These are phyloP conservation scores for Centroberyx gerrardi DNA, from an alignment of 2,797 vertebrate genomes.

Conservation along the genomic window DNA sequence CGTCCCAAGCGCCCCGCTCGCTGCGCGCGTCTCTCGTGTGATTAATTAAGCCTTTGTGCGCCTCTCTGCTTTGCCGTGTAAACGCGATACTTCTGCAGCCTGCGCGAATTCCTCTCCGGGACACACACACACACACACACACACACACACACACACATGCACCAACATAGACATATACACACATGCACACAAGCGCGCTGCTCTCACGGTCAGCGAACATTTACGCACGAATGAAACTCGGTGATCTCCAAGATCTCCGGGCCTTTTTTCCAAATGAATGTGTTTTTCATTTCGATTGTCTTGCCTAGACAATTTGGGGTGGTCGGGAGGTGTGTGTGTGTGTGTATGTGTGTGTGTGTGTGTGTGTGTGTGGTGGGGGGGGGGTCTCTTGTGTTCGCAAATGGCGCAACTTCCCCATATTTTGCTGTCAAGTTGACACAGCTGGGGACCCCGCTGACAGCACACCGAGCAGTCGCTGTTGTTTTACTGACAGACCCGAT, in stretches of 20 bases:
- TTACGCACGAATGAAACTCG: slow-evolving; percentile 78
- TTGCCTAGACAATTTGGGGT: slow-evolving; percentile 11
- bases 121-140: slow-evolving; percentile 51
- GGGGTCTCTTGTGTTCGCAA: slow-evolving; percentile 52
- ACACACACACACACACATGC: slow-evolving; percentile 20
- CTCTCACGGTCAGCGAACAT: slow-evolving; percentile 73
- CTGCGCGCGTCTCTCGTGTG: slow-evolving; percentile 32
- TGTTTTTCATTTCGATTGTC: slow-evolving; percentile 19
- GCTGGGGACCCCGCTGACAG: slow-evolving; percentile 55
- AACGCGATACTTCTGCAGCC: slow-evolving; percentile 48
- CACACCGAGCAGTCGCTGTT: slow-evolving; percentile 16
- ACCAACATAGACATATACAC: not conserved
- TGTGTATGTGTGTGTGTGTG: not conserved
- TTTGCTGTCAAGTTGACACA: slow-evolving; percentile 76
- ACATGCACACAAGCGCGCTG: slow-evolving; percentile 41
- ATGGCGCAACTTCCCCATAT: slow-evolving; percentile 77
- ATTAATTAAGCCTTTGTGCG: slow-evolving; percentile 53
- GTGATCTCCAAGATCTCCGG: slow-evolving; percentile 32
- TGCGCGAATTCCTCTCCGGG: slow-evolving; percentile 65
- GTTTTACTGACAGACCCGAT: not conserved
- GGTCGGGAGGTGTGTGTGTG: slow-evolving; percentile 2
- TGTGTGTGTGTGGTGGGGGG: not conserved
- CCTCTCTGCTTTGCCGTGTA: slow-evolving; percentile 36
- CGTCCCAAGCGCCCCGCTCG: slow-evolving; percentile 39
- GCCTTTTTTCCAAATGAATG: slow-evolving; percentile 22